Conservation (phyloP, 2,888 invertebrate species). For the Brachyptera putata region DNA sequence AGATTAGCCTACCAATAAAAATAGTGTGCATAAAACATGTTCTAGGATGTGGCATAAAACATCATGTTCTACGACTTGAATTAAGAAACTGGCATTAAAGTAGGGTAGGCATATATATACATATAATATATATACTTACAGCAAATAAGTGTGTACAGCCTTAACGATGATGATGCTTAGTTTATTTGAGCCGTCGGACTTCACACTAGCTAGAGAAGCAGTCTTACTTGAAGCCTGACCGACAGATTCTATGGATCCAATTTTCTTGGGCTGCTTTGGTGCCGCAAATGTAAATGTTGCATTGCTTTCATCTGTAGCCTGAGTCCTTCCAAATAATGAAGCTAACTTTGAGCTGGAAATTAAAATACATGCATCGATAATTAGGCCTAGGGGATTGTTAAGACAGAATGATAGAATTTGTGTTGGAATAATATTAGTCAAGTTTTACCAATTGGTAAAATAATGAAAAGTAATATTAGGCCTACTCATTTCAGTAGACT, state of each 20-base stretch:
- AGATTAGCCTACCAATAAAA: no score
- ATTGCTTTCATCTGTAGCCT: constrained; percentile 29
- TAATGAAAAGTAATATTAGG: neutral
- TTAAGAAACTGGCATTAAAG: no score
- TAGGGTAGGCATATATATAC: neutral
- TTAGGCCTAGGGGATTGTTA: no score
- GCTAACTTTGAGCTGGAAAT: constrained; percentile 33
- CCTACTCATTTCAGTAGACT: neutral
- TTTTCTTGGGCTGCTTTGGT: constrained; percentile 33
- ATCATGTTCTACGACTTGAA: no score
- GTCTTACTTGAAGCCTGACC: neutral
- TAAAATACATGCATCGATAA: no score
- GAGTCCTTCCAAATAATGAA: constrained; percentile 31
- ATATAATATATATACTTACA: constrained; percentile 27
- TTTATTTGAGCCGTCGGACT: constrained; percentile 6
- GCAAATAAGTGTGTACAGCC: constrained; percentile 31
- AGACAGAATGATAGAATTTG: no score
- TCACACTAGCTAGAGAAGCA: neutral
- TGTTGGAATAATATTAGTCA: neutral
- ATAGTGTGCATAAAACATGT: no score
- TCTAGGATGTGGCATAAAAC: no score
- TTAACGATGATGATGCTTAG: constrained; percentile 30
- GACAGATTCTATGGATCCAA: neutral
- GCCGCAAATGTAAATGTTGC: constrained; percentile 33
- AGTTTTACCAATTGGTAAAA: neutral